Conservation (phyloP, 2,113 vertebrate genomes). For the Colaptes auratus region DNA sequence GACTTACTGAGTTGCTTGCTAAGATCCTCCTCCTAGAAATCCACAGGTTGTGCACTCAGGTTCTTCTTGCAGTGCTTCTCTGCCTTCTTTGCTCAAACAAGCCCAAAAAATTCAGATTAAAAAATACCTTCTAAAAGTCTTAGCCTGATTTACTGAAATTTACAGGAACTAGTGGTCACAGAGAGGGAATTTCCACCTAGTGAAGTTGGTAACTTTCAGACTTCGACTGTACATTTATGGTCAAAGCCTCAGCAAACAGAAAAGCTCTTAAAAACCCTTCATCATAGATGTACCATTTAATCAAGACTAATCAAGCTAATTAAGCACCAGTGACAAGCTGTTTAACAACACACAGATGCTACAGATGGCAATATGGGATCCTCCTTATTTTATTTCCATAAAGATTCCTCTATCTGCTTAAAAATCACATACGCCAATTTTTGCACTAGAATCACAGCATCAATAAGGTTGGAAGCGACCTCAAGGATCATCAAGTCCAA, state of each 20-base stretch:
- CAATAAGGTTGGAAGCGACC: too few relatives aligned
- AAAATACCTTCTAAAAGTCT: not conserved
- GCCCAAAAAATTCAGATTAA: not conserved
- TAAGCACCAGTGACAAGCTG: not conserved
- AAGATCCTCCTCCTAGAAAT: not conserved
- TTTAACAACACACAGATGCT: not conserved
- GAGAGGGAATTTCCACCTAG: constrained; percentile 54
- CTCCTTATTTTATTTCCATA: not conserved
- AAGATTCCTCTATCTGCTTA: not conserved
- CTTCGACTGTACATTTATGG: not conserved
- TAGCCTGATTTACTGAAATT: constrained; percentile 8
- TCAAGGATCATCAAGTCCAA: too few relatives aligned
- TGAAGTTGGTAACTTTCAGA: not conserved
- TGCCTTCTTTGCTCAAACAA: not conserved
- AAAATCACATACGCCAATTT: not conserved
- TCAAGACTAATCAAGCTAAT: not conserved
- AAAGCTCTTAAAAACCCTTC: not conserved
- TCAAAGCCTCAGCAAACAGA: not conserved
- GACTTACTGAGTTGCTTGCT: not conserved
- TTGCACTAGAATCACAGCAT: not conserved
- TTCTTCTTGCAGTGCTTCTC: not conserved
- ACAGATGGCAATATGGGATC: not conserved
- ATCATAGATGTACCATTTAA: not conserved
- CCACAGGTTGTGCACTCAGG: too few relatives aligned
- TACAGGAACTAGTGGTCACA: constrained; percentile 51